These are phyloP conservation scores for Silurus glanis DNA, from an alignment of 2,113 vertebrate species.

Conservation along the genomic window DNA sequence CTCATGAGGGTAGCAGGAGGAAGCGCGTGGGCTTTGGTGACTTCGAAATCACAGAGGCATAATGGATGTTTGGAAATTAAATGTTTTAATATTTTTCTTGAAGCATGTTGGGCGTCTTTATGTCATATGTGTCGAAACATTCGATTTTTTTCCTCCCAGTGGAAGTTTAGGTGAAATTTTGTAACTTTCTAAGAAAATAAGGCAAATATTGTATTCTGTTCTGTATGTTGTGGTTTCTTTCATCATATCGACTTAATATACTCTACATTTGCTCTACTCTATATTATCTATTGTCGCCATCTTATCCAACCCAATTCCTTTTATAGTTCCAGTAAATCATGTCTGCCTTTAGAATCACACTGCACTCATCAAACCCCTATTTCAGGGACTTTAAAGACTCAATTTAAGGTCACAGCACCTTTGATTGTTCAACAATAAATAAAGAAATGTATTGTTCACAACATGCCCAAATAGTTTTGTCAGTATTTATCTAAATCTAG, in stretches of 20 bases:
- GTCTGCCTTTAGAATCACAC: not conserved
- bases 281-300: not conserved
- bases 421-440: slow-evolving; percentile 12
- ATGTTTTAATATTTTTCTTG: not conserved
- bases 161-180: no score
- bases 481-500: slow-evolving; percentile 10
- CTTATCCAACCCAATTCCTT: not conserved
- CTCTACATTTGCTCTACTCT: not conserved
- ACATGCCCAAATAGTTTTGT: slow-evolving; percentile 1
- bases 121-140: not conserved
- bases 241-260: no score
- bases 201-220: not conserved
- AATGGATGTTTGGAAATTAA: slow-evolving; percentile 11
- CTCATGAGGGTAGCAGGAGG: slow-evolving; percentile 40
- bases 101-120: not conserved
- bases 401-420: not conserved
- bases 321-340: not conserved
- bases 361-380: not conserved
- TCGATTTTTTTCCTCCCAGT: not conserved
- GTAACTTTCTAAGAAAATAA: not conserved
- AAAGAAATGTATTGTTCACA: not conserved
- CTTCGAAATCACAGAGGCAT: not conserved
- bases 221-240: no score
- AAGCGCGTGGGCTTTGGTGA: slow-evolving; percentile 10
- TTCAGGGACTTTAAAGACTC: not conserved